Base-by-base conservation (phyloP, 2,797 vertebrate species). In the Brachyalestes nurse region DNA sequence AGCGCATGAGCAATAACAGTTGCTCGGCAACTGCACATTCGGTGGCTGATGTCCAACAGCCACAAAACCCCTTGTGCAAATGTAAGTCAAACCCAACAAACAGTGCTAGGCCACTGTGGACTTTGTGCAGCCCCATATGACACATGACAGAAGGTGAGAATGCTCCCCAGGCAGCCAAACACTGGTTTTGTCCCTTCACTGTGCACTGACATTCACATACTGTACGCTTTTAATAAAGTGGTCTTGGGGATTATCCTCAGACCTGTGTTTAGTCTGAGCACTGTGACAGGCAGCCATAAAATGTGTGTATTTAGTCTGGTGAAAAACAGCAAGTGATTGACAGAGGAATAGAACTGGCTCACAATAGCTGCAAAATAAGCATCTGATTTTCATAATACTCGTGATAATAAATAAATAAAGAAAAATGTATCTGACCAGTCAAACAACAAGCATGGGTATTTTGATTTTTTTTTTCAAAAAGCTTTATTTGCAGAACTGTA, bases 1-100 rank as follows among this genome's bases (percentile, higher is more conserved):
- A 87, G 77, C 72, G 79, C 61, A 72, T 53, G 77, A 86, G 86
- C 85, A 84, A 82, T 72, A 69, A 70, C 83, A 82, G 83, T 53
- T 72, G 83, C 84, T 83, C 74, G 64, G 55, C 78, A 86, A 88
- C 71, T 58, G 67, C 73, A 73, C 72, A 82, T 82, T 87, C 66
- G 40, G 19, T 86, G 84, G 83, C 82, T 58, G 28, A 53, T 67
- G 73, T 87, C 83, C 85, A 86, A 84, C 72, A 76, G 67, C 64
- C 70, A 62, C 55, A 80, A 83, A 77, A 49, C 70, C 80, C 75
- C 73, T 17, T 1, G n/a, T 77, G 76, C 82, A 78, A 81, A 71
- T 75, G 69, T 76, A 23, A 82, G 75, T 71, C 79, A 73, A 77
- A 79, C 73, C 71, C 71, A 45, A 38, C 42, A 62, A 5, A 6